Evolutionary conservation across 2,888 invertebrate species (phyloP).

Genomic region (Agriopis leucophaearia): DNA sequence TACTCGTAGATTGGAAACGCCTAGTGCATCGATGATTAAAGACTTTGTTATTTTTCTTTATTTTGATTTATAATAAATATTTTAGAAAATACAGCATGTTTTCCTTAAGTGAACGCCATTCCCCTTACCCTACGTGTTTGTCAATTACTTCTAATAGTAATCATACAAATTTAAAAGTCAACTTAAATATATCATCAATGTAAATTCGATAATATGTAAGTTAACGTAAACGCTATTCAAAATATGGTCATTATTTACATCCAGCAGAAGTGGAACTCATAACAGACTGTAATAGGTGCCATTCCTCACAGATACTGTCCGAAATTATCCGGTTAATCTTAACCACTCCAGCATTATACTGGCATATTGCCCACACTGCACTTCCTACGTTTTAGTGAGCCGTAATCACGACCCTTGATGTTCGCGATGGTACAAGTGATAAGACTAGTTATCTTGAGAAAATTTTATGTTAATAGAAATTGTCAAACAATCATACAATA

Average conservation of each 20-base stretch:
- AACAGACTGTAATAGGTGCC: constrained; percentile 56
- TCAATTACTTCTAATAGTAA: no score
- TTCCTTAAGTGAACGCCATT: no score
- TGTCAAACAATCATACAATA: background rate
- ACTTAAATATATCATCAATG: no score
- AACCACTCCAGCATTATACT: constrained; percentile 60
- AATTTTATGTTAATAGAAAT: background rate
- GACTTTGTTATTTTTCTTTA: no score
- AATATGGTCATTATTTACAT: constrained; percentile 19
- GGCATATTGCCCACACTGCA: constrained; percentile 56
- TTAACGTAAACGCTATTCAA: background rate
- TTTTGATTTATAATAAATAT: no score
- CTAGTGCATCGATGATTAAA: no score
- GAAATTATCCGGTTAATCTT: constrained; percentile 71
- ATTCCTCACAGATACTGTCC: constrained; percentile 61
- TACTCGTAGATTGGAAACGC: no score
- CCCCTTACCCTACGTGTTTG: no score
- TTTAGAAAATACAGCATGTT: no score
- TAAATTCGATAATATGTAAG: no score
- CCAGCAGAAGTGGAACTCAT: constrained; percentile 41
- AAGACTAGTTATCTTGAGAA: background rate
- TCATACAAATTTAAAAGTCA: no score
- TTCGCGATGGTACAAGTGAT: constrained; percentile 45
- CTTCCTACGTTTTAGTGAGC: constrained; percentile 53
- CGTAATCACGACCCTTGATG: constrained; percentile 58